phyloP scores from a whole-genome alignment of 1,140 invertebrate genomes.

The Leptinotarsa texana region DNA sequence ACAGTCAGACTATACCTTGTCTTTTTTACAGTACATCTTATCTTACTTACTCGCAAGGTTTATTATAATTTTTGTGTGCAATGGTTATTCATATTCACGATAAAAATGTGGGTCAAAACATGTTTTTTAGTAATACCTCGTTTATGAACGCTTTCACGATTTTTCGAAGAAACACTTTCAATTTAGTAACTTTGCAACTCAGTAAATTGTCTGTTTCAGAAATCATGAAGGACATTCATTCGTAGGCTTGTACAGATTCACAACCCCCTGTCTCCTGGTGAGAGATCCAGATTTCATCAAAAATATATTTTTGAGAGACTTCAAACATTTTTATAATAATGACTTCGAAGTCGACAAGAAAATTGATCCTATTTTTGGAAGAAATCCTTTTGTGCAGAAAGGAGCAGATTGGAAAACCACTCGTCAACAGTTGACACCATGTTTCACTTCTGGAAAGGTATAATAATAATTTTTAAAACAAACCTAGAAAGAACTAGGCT shows the following conservation, averaged over 20 bases:
- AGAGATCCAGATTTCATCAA: conserved; percentile 56
- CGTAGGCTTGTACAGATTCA: conserved; percentile 56
- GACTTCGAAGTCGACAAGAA: conserved; percentile 48
- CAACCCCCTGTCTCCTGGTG: conserved; percentile 52
- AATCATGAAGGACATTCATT: conserved; percentile 51
- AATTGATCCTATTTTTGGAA: conserved; percentile 54
- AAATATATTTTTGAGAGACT: conserved; percentile 53
- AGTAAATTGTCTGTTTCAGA: conserved; percentile 32
- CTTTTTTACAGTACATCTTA: too few relatives aligned
- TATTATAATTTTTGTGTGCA: too few relatives aligned
- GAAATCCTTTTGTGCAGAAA: conserved; percentile 57
- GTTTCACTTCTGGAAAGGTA: conserved; percentile 59
- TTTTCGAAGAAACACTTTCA: too few relatives aligned
- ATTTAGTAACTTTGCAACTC: too few relatives aligned
- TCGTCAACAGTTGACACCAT: conserved; percentile 59
- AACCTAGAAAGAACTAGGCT: fast-evolving
- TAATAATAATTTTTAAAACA: too few relatives aligned
- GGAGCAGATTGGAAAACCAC: conserved; percentile 62
- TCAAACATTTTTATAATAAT: conserved; percentile 49
- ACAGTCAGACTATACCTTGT: too few relatives aligned
- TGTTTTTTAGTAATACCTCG: too few relatives aligned
- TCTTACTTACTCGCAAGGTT: too few relatives aligned
- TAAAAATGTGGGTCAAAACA: too few relatives aligned
- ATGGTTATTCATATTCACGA: too few relatives aligned
- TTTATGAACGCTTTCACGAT: too few relatives aligned